Conservation (phyloP, 2,113 vertebrate genomes). For the Archocentrus centrarchus region DNA sequence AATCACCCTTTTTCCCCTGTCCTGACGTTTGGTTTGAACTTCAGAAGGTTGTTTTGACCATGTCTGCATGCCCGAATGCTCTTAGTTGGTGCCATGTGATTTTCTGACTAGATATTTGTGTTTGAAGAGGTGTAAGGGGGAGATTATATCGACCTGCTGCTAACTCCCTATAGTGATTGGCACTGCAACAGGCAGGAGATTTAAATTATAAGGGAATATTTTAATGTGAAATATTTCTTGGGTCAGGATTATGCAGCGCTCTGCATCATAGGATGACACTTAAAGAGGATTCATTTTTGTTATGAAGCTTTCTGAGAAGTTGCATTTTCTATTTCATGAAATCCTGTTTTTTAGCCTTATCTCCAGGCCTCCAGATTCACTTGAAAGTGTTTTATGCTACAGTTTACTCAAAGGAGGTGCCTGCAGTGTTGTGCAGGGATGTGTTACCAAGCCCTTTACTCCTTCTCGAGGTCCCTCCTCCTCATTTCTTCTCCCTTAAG, state of each 20-base stretch:
- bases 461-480: too few species aligned
- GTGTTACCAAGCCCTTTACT: too few species aligned
- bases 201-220: neutral
- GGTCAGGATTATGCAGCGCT: fast-evolving
- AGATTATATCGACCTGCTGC: neutral
- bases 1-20: neutral
- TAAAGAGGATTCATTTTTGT: too few species aligned
- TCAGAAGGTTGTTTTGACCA: neutral
- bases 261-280: too few species aligned
- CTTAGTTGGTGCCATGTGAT: too few species aligned
- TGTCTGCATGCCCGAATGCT: neutral
- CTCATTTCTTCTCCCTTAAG: too few species aligned
- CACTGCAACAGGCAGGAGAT: neutral
- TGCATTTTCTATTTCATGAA: too few species aligned
- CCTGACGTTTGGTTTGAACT: fast-evolving
- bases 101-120: too few species aligned
- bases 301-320: too few species aligned
- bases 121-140: too few species aligned
- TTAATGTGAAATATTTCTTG: neutral
- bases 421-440: fast-evolving
- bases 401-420: neutral
- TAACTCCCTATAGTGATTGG: neutral
- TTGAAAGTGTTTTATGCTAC: fast-evolving
- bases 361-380: neutral
- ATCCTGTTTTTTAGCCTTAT: neutral